These are phyloP conservation scores for Eclectus roratus DNA, from an alignment of 2,113 vertebrate genomes.

Conservation along the genomic window DNA sequence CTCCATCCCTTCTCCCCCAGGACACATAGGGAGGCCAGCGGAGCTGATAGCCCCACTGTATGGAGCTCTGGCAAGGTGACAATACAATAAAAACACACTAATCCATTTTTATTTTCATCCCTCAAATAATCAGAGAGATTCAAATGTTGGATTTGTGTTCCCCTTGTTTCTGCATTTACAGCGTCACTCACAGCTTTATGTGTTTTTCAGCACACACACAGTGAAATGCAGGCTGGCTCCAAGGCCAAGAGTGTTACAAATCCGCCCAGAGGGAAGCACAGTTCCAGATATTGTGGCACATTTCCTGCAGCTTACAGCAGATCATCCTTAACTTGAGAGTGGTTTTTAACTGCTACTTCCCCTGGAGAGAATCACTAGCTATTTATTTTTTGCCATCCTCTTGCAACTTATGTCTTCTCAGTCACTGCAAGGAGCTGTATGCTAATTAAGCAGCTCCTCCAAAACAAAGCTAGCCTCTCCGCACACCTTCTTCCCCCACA, in stretches of 20 bases:
- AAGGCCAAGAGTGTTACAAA: accelerated
- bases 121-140: not conserved
- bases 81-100: not conserved
- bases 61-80: not conserved
- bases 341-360: not conserved
- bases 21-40: not conserved
- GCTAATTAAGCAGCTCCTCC: not conserved
- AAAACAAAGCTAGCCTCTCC: not conserved
- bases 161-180: no score
- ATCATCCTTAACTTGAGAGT: not conserved
- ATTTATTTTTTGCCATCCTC: not conserved
- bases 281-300: not conserved
- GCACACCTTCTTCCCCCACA: not conserved
- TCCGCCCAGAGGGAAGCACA: not conserved
- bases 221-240: not conserved
- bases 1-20: not conserved
- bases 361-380: not conserved
- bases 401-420: not conserved
- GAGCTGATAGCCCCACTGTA: not conserved
- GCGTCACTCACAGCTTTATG: accelerated
- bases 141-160: not conserved
- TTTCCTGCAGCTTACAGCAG: conserved; percentile 4
- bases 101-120: not conserved
- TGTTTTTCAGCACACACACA: not conserved
- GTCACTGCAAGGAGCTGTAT: accelerated